Conservation (phyloP, 2,113 vertebrate species). For the Poeciliopsis turrubarensis region DNA sequence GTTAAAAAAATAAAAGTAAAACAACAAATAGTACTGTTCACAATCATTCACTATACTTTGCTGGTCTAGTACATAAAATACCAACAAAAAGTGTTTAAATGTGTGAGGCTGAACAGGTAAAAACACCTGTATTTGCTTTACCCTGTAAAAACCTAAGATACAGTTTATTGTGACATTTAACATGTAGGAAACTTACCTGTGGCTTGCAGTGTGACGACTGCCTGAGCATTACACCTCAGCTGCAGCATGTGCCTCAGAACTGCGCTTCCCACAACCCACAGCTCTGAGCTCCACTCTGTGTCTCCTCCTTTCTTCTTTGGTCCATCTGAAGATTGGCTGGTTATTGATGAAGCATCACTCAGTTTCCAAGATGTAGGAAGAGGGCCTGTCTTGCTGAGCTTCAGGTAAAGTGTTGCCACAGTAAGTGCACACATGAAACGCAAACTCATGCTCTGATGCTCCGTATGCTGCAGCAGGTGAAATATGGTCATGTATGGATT, state of each 20-base stretch:
- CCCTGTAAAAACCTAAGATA: background rate
- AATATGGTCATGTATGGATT: slow-evolving; percentile 83
- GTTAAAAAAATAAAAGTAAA: background rate
- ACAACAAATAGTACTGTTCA: too few species aligned
- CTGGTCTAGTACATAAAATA: background rate
- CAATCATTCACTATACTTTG: background rate
- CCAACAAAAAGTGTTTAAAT: background rate
- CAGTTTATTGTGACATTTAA: background rate
- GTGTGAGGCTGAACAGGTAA: background rate
- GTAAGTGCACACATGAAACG: slow-evolving; percentile 86
- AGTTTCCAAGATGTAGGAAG: slow-evolving; percentile 44
- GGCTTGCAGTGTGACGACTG: slow-evolving; percentile 79
- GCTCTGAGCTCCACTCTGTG: slow-evolving; percentile 50
- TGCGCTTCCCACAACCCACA: slow-evolving; percentile 81
- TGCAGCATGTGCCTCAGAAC: slow-evolving; percentile 90
- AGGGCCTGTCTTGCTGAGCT: slow-evolving; percentile 66
- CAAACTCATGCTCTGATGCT: slow-evolving; percentile 78
- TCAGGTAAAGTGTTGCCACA: slow-evolving; percentile 79
- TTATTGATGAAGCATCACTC: background rate
- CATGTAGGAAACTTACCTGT: slow-evolving; percentile 37
- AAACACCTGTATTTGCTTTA: too few species aligned
- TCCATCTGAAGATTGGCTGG: slow-evolving; percentile 11
- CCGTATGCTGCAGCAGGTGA: slow-evolving; percentile 84
- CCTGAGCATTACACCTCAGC: slow-evolving; percentile 92
- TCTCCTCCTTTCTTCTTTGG: slow-evolving; percentile 7